Conservation (phyloP, 2,113 vertebrate genomes). For the Mustelus asterias region DNA sequence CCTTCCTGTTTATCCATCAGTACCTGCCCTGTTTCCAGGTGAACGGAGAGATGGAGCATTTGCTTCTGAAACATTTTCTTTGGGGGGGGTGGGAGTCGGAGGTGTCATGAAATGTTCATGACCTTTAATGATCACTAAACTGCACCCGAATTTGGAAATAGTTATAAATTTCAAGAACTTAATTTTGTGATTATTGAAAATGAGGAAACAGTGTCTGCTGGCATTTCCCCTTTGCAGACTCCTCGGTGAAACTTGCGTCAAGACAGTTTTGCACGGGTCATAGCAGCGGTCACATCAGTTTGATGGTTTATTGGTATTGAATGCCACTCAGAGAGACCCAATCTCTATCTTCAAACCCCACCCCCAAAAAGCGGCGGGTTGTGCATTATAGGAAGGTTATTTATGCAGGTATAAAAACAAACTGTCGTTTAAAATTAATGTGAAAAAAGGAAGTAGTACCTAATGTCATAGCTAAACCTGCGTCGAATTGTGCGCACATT, state of each 20-base stretch:
- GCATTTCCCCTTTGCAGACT: not conserved
- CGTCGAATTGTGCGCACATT: not conserved
- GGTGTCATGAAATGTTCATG: not conserved
- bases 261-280: not conserved
- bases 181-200: not conserved
- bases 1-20: not conserved
- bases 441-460: not conserved
- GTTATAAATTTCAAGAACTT: not conserved
- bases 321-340: not conserved
- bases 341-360: not conserved
- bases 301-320: not conserved
- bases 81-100: not conserved
- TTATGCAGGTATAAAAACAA: not conserved
- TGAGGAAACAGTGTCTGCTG: too few relatives aligned
- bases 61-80: not conserved
- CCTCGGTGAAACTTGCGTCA: not conserved
- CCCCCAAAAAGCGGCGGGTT: not conserved
- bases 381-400: not conserved
- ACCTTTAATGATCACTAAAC: too few relatives aligned
- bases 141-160: not conserved
- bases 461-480: not conserved
- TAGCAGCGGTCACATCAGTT: not conserved
- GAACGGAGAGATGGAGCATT: not conserved
- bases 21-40: not conserved
- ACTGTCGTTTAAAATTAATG: not conserved